Conservation (phyloP, 2,113 vertebrate species). For the Blennius ocellaris region DNA sequence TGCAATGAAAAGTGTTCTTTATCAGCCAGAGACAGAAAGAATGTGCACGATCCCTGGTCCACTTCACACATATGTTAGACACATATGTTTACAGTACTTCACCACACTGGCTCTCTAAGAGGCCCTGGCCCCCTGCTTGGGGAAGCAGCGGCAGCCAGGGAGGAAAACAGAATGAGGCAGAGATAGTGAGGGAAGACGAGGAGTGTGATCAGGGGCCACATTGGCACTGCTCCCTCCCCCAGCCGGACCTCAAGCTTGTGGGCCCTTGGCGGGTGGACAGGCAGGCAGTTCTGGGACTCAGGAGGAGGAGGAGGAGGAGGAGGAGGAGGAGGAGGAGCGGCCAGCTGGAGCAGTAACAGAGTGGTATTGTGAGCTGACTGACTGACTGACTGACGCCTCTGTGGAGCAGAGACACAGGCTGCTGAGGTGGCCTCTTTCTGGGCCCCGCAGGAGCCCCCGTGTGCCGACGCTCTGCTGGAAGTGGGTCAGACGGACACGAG, state of each 20-base stretch:
- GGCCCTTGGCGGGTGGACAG: slow-evolving; percentile 48
- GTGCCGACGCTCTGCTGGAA: slow-evolving; percentile 62
- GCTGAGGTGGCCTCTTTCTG: slow-evolving; percentile 69
- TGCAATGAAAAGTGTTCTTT: slow-evolving; percentile 6
- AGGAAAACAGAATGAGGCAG: slow-evolving; percentile 28
- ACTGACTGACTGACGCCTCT: slow-evolving; percentile 65
- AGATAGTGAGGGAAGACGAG: slow-evolving; percentile 30
- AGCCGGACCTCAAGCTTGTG: slow-evolving; percentile 55
- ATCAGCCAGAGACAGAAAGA: slow-evolving; percentile 49
- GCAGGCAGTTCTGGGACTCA: slow-evolving; percentile 41
- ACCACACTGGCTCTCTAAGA: slow-evolving; percentile 40
- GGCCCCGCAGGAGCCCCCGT: slow-evolving; percentile 65
- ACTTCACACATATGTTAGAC: slow-evolving; percentile 61
- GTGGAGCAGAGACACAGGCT: slow-evolving; percentile 51
- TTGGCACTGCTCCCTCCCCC: slow-evolving; percentile 39
- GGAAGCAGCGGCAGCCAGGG: not conserved
- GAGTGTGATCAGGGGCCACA: slow-evolving; percentile 53
- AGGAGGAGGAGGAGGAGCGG: slow-evolving; percentile 34
- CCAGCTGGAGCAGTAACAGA: slow-evolving; percentile 73
- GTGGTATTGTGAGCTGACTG: slow-evolving; percentile 73
- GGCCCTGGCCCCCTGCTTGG: slow-evolving; percentile 38
- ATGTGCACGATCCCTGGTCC: slow-evolving; percentile 44
- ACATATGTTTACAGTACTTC: slow-evolving; percentile 60
- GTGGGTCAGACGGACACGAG: slow-evolving; percentile 74
- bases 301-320: slow-evolving; percentile 38